These are phyloP conservation scores for Chelonus insularis DNA, from an alignment of 1,140 invertebrate genomes.

Conservation along the genomic window DNA sequence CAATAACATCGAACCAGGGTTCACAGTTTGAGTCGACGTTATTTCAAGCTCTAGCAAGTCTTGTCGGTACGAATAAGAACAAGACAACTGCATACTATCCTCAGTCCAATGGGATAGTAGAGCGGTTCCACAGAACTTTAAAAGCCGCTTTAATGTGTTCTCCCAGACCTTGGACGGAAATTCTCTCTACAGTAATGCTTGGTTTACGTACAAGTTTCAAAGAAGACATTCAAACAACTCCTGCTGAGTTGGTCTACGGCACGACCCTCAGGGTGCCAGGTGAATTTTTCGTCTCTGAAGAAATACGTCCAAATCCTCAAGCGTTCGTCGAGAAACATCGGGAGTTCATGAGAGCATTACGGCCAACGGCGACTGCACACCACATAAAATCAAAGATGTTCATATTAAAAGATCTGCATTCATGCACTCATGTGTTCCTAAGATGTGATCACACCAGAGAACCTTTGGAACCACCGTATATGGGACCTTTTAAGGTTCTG, in stretches of 20 bases:
- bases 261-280: conserved; percentile 38
- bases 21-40: conserved; percentile 26
- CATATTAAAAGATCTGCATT: conserved; percentile 6
- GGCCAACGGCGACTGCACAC: conserved; percentile 24
- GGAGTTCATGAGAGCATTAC: conserved; percentile 19
- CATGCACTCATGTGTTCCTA: conserved; percentile 12
- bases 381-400: conserved; percentile 19
- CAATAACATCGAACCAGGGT: conserved; percentile 9
- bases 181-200: conserved; percentile 22
- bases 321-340: conserved; percentile 13
- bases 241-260: conserved; percentile 43
- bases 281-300: conserved; percentile 39
- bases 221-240: conserved; percentile 37
- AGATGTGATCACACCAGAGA: conserved; percentile 18
- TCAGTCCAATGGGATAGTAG: conserved; percentile 33
- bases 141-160: conserved; percentile 33
- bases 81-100: conserved; percentile 36
- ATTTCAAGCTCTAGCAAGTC: conserved; percentile 3
- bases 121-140: conserved; percentile 12
- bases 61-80: conserved; percentile 8
- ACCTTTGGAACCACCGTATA: conserved; percentile 23
- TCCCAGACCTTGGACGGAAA: conserved; percentile 10
- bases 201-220: conserved; percentile 30
- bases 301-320: background rate
- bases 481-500: conserved; percentile 13